These are phyloP conservation scores for Rapana venosa DNA, from an alignment of 2,888 invertebrate species.

Conservation along the genomic window DNA sequence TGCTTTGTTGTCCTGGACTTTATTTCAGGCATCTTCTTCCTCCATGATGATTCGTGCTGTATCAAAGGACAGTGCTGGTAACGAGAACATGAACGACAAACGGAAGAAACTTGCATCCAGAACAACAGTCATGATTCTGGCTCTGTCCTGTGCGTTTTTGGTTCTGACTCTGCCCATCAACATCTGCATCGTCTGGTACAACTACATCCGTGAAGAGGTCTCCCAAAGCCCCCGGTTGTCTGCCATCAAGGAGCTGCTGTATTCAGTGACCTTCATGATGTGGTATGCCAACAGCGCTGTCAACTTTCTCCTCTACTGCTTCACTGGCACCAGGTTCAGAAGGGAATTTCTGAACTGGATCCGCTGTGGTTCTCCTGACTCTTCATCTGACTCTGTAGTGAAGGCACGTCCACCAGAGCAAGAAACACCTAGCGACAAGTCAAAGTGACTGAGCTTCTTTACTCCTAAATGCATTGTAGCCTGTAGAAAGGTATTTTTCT, in stretches of 20 bases:
- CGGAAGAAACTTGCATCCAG: slow-evolving; percentile 7
- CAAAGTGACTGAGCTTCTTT: no score
- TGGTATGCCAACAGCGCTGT: not conserved
- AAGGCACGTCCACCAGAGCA: no score
- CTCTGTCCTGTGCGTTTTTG: not conserved
- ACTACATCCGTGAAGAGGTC: not conserved
- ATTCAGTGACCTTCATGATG: not conserved
- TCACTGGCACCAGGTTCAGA: not conserved
- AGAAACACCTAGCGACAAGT: no score
- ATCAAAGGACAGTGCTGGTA: not conserved
- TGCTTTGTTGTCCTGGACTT: not conserved
- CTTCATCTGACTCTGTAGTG: no score
- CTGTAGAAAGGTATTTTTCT: no score
- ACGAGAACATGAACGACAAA: not conserved
- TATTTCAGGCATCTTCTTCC: not conserved
- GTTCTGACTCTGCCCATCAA: not conserved
- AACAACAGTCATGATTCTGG: not conserved
- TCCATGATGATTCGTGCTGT: not conserved
- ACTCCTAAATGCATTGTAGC: no score
- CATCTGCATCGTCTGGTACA: not conserved
- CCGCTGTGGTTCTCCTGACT: not conserved
- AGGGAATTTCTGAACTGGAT: not conserved
- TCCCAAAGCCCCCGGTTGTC: not conserved
- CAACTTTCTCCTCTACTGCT: slow-evolving; percentile 8
- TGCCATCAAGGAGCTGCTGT: not conserved